A percentile compares a stretch with the other conserved stretches of the same genome.
Conservation (phyloP, 2,888 invertebrate genomes). For the Terebella lapidaria region DNA sequence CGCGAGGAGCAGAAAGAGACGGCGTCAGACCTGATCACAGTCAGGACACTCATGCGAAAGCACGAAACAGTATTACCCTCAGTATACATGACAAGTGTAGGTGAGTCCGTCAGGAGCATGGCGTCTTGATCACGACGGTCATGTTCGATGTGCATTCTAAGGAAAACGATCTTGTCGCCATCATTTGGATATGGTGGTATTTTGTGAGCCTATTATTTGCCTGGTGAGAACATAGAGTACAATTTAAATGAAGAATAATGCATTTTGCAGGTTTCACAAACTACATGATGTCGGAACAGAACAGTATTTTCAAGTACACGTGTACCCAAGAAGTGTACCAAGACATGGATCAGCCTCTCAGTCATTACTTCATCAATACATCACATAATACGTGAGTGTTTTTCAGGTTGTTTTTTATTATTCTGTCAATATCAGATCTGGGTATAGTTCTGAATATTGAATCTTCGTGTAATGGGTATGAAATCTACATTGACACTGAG, state of each 20-base stretch:
- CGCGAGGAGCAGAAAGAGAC: neutral
- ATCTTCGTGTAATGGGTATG: no score
- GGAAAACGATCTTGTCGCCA: no score
- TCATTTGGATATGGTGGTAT: no score
- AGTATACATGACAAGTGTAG: neutral
- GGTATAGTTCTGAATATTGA: no score
- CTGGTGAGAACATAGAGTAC: no score
- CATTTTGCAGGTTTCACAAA: constrained; percentile 25
- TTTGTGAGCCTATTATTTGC: no score
- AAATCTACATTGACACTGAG: no score
- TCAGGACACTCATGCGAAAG: neutral
- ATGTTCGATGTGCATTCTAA: no score
- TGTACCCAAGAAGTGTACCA: constrained; percentile 54
- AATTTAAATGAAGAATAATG: no score
- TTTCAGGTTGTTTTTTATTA: neutral
- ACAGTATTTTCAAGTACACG: constrained; percentile 49
- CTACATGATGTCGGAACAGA: constrained; percentile 22
- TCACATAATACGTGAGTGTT: constrained; percentile 59
- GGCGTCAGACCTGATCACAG: neutral
- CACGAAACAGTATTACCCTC: constrained; percentile 8
- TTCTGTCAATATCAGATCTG: neutral
- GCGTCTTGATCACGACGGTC: no score
- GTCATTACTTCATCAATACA: constrained; percentile 58
- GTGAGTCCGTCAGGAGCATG: neutral
- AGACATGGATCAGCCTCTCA: constrained; percentile 58